phyloP scores from a whole-genome alignment of 2,888 invertebrate genomes.

The Bugula neritina region DNA sequence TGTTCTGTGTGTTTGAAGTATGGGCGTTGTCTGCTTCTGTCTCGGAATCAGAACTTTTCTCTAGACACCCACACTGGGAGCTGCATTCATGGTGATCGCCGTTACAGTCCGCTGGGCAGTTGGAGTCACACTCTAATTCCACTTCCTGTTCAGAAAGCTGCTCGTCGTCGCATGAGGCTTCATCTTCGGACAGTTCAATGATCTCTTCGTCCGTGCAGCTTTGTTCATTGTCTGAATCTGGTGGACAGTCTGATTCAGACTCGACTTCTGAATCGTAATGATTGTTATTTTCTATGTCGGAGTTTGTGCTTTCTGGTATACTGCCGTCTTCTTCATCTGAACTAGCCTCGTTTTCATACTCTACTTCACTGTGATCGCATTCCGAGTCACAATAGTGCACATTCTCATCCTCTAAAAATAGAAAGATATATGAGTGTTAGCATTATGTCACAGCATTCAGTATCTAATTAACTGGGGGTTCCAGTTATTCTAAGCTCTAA shows the following conservation, averaged over 20 bases:
- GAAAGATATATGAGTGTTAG: too few relatives aligned
- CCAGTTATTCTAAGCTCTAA: too few relatives aligned
- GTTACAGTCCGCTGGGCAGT: slow-evolving; percentile 1
- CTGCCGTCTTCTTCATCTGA: background rate
- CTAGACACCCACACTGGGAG: background rate
- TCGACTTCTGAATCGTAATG: background rate
- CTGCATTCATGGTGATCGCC: slow-evolving; percentile 24
- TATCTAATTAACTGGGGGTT: too few relatives aligned
- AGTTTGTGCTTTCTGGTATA: background rate
- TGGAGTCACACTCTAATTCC: slow-evolving; percentile 20
- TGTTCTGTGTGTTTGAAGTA: background rate
- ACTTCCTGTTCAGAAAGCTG: background rate
- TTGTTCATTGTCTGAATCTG: background rate
- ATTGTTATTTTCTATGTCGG: background rate
- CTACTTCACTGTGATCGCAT: slow-evolving; percentile 19
- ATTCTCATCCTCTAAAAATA: background rate
- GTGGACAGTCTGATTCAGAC: background rate
- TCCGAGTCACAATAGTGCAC: slow-evolving; percentile 5
- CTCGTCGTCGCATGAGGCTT: slow-evolving; percentile 12
- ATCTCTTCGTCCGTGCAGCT: background rate
- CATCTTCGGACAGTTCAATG: slow-evolving; percentile 17
- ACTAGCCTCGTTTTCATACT: slow-evolving; percentile 7
- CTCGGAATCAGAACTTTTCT: background rate
- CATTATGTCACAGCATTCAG: too few relatives aligned
- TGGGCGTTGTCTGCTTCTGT: background rate